Base-by-base conservation (phyloP, 1,140 invertebrate species). In the Atta cephalotes region DNA sequence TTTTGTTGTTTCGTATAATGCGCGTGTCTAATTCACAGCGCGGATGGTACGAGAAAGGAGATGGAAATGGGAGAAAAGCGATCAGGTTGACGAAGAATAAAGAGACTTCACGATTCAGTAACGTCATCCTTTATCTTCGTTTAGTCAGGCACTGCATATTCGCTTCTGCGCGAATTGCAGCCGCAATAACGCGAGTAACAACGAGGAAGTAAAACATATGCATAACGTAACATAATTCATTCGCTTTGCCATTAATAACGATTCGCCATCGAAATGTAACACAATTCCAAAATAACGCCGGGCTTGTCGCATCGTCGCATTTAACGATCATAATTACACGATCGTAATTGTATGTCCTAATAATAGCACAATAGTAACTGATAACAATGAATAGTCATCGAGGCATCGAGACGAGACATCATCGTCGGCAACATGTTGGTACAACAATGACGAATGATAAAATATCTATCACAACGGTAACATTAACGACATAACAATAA, bases 401-500 rank as follows among this genome's bases (percentile, higher is more conserved):
- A 12, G 65, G 18, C 51, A 31, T 60, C 39, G 80, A 31, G 56
- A 84, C 80, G 56, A 62, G 60, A 63, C 56, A 63, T 76, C 70
- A 70, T 21, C 56, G 58, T 31, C 39, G 28, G 18, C 56, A 28
- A 51, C 39, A 49, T 35, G 53, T 78, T 56, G 39, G 45, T 68
- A 63, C 51, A 79, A 77, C 62, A 86, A 66, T 86, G 72, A 87
- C 51, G 31, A 53, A 68, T 77, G 72, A 77, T 68, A 85, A 84
- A 87, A 72, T 87, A 86, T 53, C n/a, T 28, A 39, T 76, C 70
- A 74, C 58, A 84, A 84, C 56, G 39, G 68, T 76, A 84, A 76
- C 80, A 84, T 84, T 76, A 76, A 76, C 80, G 80, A 35, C 18
- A 56, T 45, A 84, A 84, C 80, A 74, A 84, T 88, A 88, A 88